These are phyloP conservation scores for Cherax destructor DNA, from an alignment of 1,140 invertebrate species.

Conservation along the genomic window DNA sequence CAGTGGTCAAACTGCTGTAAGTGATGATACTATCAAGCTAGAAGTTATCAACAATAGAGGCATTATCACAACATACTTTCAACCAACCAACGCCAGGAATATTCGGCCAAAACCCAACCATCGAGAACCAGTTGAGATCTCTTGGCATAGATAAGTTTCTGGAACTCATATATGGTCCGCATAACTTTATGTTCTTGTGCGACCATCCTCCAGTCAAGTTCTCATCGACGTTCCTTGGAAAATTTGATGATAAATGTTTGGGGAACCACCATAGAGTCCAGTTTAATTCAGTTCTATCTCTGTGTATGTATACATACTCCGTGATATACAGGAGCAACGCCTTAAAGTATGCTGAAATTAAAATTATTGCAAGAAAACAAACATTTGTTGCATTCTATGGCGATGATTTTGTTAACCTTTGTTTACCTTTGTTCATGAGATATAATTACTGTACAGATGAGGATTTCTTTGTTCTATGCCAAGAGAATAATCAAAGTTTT, in stretches of 20 bases:
- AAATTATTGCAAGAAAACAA: neutral
- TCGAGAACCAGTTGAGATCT: too few species aligned
- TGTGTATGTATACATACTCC: neutral
- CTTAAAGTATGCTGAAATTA: neutral
- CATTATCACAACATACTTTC: too few species aligned
- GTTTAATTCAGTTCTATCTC: neutral
- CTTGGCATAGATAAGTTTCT: too few species aligned
- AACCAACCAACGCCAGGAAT: too few species aligned
- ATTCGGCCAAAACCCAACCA: too few species aligned
- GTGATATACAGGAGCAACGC: too few species aligned
- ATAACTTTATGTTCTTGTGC: slow-evolving; percentile 12
- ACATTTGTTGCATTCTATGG: neutral
- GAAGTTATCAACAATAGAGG: too few species aligned
- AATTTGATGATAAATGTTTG: neutral
- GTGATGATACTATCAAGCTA: too few species aligned
- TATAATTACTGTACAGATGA: slow-evolving; percentile 24
- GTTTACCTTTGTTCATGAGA: slow-evolving; percentile 22
- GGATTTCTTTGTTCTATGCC: slow-evolving; percentile 25
- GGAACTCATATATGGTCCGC: too few species aligned
- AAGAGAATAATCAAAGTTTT: neutral
- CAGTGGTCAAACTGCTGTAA: too few species aligned
- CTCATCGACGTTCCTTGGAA: neutral
- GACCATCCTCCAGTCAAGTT: slow-evolving; percentile 26
- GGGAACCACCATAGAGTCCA: neutral
- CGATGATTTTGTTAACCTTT: neutral